Base-by-base conservation (phyloP, 2,888 invertebrate genomes). In the Netelia inedita region DNA sequence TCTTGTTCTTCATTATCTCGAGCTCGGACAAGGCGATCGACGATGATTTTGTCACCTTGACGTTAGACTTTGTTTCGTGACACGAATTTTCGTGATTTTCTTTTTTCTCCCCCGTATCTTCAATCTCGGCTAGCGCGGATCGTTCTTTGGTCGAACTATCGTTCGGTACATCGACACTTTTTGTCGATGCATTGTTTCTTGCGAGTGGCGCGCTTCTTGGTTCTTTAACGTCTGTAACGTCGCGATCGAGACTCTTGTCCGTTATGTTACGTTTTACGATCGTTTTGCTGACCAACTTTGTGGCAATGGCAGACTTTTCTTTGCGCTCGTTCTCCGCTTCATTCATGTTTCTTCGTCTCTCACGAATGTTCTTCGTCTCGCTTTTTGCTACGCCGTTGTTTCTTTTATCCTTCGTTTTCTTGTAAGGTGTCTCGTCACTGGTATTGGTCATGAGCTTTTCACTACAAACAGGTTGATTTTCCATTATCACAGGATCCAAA, bases 401-500 rank as follows among this genome's bases (percentile, higher is more conserved):
- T 82, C 89, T 91, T 92, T 88, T 92, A 87, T 91, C 91, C 86
- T 91, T 92, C 87, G 89, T 88, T 89, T 89, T 88, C 88, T 95
- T 95, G 71, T 94, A 94, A 11, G 94, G 85, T 9, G 87, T 76
- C 59, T 92, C 91, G 35, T 90, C 90, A 66, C 89, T 88, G 21
- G 88, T 85, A 43, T n/a, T 35, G 41, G 81, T 88, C 21, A 87
- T 79, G 71, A 86, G 89, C 21, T 87, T 85, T 35, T 89, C 88
- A 5, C 73, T 50, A 53, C 85, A 85, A 16, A 89, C 88, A 5
- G 89, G 81, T 87, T 91, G 91, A 80, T 91, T 93, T 86, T 94
- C 94, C 5, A 92, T 86, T 65, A 94, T 94, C 41, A 93, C 89
- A 85, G 92, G 93, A n/a, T 94, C 94, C 0, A 93, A 88, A 3